These are phyloP conservation scores for Alloplasta piceator DNA, from an alignment of 2,888 invertebrate species.

Conservation along the genomic window DNA sequence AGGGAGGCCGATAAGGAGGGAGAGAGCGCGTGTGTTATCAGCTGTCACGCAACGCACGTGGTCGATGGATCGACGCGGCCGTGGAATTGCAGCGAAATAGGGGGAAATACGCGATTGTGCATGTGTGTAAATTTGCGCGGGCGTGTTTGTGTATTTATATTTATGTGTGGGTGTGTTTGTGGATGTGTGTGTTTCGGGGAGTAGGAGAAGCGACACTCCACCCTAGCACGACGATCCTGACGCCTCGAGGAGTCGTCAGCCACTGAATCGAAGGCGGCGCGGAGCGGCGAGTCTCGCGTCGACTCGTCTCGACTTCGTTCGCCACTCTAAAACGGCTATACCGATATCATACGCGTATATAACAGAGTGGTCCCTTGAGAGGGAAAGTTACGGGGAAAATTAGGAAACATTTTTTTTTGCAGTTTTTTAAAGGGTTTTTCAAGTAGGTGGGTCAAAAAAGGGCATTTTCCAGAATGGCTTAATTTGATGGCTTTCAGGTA, in stretches of 20 bases:
- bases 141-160: slow-evolving; percentile 15
- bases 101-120: slow-evolving; percentile 83
- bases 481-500: too few relatives aligned
- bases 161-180: background rate
- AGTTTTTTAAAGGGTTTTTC: too few relatives aligned
- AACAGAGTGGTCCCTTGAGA: too few relatives aligned
- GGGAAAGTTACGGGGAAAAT: too few relatives aligned
- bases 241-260: slow-evolving; percentile 81
- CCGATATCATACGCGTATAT: background rate
- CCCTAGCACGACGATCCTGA: slow-evolving; percentile 85
- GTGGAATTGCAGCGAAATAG: slow-evolving; percentile 85
- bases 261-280: slow-evolving; percentile 75
- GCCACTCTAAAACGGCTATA: slow-evolving; percentile 70
- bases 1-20: too few relatives aligned
- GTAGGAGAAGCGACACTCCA: slow-evolving; percentile 83
- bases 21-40: slow-evolving; percentile 52
- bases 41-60: slow-evolving; percentile 81
- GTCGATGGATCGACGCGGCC: slow-evolving; percentile 84
- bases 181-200: slow-evolving; percentile 7
- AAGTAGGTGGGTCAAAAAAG: too few relatives aligned
- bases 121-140: slow-evolving; percentile 1
- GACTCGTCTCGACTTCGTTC: slow-evolving; percentile 84
- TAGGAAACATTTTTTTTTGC: too few relatives aligned
- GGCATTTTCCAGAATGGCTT: too few relatives aligned
- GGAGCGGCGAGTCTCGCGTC: slow-evolving; percentile 74